These are phyloP conservation scores for Papilio demoleus DNA, from an alignment of 2,888 invertebrate genomes.

Conservation along the genomic window DNA sequence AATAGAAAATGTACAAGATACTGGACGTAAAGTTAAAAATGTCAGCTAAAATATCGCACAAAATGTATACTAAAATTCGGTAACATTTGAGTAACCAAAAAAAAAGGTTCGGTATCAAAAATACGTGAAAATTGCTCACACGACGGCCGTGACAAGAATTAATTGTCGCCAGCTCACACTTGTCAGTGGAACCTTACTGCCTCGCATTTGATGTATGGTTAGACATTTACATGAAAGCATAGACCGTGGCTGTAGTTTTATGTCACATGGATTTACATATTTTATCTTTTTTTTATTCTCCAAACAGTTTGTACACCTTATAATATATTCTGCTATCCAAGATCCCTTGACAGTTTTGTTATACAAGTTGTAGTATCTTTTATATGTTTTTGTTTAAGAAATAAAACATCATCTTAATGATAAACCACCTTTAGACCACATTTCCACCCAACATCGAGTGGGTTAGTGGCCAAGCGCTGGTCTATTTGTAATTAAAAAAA, in stretches of 20 bases:
- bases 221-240: constrained; percentile 19
- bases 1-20: no score
- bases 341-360: no score
- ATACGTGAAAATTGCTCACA: constrained; percentile 33
- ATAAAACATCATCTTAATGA: no score
- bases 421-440: no score
- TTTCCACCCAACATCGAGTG: no score
- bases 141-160: constrained; percentile 36
- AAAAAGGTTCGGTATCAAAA: constrained; percentile 33
- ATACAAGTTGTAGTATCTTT: no score
- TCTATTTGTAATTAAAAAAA: no score
- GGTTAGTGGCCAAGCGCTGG: no score
- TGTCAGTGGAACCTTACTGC: constrained; percentile 30
- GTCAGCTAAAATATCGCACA: neutral
- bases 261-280: neutral
- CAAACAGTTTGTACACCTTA: neutral
- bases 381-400: no score
- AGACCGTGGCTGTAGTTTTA: constrained; percentile 8
- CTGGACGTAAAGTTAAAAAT: constrained; percentile 39
- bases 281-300: neutral
- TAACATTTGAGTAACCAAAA: neutral
- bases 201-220: constrained; percentile 11
- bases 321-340: neutral
- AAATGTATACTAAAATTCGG: neutral
- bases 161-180: constrained; percentile 32